Evolutionary conservation across 2,797 vertebrate species (phyloP), one percentile per base, ranked within the genome.

Genomic region (Acanthis flammea): DNA sequence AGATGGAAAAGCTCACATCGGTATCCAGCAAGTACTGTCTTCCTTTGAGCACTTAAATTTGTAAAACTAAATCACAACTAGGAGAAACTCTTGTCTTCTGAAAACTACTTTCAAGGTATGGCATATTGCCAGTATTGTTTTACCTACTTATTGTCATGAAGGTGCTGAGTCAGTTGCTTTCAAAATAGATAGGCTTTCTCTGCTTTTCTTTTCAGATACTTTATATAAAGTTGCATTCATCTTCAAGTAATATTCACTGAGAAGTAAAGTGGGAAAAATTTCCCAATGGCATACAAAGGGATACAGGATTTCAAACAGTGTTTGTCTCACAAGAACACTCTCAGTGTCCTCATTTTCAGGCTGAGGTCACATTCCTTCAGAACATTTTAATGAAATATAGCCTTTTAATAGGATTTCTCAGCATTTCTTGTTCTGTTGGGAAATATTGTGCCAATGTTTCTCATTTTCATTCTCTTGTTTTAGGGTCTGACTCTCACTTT

Each of bases 401-500:
- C 39, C 61, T 45, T 78, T 92, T 73, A 95, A 91, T 54, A 88
- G 71, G 85, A 79, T 94, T 90, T 92, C 91, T 94, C 92, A 92
- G 73, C 80, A 71, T 51, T 54, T 45, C 90, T 83, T 82, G 55
- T 90, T 90, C 88, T 94, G 63, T 65, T 88, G 90, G 91, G 92
- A 88, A 94, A 90, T 73, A 75, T 14, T 17, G 28, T 82, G 70
- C 60, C 85, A 90, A 9, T 60, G 79, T 85, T 91, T 90, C 91
- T 82, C 66, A 83, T 94, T 88, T 91, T 75, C 71, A 90, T 67
- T 73, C 70, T 70, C 79, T 63, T 91, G 73, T 88, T 92, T 92
- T 57, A 94, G 48, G 67, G 76, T 82, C 82, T 96, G 85, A 90
- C 91, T 94, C 90, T 96, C 77, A 86, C 60, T 92, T 94, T 91